A percentile compares a stretch with the other conserved stretches of the same genome.
phyloP scores from a whole-genome alignment of 2,888 invertebrate genomes.

The Holacanthella duospinosa region DNA sequence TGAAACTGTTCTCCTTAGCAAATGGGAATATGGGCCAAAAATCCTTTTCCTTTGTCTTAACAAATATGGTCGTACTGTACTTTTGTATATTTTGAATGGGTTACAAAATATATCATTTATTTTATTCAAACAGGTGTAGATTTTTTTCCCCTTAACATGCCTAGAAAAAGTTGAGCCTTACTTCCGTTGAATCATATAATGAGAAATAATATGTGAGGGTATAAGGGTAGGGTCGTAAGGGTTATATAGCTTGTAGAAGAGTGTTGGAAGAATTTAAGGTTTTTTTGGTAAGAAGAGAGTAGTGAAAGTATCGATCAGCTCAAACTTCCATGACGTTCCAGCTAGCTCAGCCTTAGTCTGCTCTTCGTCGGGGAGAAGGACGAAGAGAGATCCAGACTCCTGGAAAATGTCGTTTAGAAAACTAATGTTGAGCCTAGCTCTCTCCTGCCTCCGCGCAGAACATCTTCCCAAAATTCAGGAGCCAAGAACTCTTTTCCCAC shows the following conservation, averaged over 20 bases:
- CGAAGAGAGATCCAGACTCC: constrained; percentile 9
- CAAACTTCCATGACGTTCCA: constrained; percentile 20
- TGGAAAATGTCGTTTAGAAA: constrained; percentile 5
- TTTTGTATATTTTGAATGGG: no score
- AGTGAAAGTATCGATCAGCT: constrained; percentile 22
- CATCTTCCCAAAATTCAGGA: not conserved
- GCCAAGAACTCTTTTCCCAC: not conserved
- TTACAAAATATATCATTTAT: no score
- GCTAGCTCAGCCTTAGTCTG: no score
- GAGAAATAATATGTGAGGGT: not conserved
- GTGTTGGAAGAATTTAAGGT: not conserved
- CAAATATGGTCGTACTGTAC: not conserved
- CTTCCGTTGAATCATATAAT: no score
- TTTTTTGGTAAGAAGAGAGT: constrained; percentile 5
- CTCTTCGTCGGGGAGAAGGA: no score
- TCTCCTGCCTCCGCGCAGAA: not conserved
- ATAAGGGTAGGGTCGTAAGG: not conserved
- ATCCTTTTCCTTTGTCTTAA: not conserved
- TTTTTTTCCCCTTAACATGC: not conserved
- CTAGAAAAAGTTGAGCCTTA: not conserved
- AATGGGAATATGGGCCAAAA: not conserved
- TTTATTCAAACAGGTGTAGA: no score
- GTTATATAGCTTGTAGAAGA: not conserved
- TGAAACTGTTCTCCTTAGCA: not conserved
- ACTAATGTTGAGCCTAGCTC: not conserved